These are phyloP conservation scores for Drosophila nr. medialis DNA, from an alignment of 2,888 invertebrate species.

Conservation along the genomic window DNA sequence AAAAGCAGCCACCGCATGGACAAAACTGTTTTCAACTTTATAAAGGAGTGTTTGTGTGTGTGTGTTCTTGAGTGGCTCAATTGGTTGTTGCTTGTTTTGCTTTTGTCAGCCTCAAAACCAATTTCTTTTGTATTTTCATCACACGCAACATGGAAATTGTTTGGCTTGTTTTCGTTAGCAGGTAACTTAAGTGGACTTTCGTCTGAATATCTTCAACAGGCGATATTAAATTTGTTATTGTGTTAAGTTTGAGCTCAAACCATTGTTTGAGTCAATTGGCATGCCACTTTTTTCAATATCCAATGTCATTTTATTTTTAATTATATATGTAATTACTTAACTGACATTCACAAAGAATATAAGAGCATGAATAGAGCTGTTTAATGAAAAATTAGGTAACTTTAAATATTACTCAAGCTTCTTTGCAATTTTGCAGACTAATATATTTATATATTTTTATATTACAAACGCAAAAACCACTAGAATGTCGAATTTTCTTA, in stretches of 20 bases:
- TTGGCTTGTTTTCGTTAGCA: constrained; percentile 35
- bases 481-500: no score
- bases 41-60: constrained; percentile 8
- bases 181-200: constrained; percentile 41
- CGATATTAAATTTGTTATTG: constrained; percentile 34
- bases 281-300: background rate
- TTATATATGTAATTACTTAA: background rate
- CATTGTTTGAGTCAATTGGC: constrained; percentile 24
- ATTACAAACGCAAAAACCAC: background rate
- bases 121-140: constrained; percentile 63
- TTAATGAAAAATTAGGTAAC: background rate
- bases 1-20: constrained; percentile 29
- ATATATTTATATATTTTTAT: background rate
- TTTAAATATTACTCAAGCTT: background rate
- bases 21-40: constrained; percentile 60
- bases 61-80: constrained; percentile 40
- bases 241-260: constrained; percentile 18
- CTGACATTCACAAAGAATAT: background rate
- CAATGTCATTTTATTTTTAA: background rate
- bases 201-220: constrained; percentile 25
- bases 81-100: constrained; percentile 48
- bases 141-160: constrained; percentile 56
- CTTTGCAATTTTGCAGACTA: background rate
- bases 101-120: constrained; percentile 49
- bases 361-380: background rate